Evolutionary conservation across 2,888 invertebrate genomes (phyloP), one percentile per base, ranked within the genome.

Genomic region (Keiferia lycopersicella): DNA sequence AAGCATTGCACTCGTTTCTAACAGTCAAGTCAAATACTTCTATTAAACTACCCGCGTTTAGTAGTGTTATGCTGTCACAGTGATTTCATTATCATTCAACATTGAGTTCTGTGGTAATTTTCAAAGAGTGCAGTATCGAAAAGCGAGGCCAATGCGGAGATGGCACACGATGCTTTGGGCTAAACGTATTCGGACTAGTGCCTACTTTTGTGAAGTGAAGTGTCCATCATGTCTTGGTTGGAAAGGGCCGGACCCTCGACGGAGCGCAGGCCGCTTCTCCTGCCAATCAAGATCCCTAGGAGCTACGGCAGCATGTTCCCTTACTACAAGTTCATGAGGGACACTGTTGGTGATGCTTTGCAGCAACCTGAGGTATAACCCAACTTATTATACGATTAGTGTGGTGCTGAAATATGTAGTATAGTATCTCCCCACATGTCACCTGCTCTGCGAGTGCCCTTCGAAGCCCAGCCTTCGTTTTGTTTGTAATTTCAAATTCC

Each of bases 291-390:
- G 66, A 81, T 92, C 3, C 93, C 93, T 0, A 87, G 92, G 67
- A 93, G 92, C 72, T 94, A 94, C 79, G 94, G 94, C 53, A 93
- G 94, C 61, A 80, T 94, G 57, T 92, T 94, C 68, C 93, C 94
- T 0, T 94, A 94, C 77, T 94, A 93, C 80, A 92, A 93, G 73
- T 94, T 94, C 75, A 86, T 94, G 70, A 93, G 86, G 73, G 88
- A 91, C 65, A 86, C 92, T 11, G 78, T 84, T 34, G 84, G 81
- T 66, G 87, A 88, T 66, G 78, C 86, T 16, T 70, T 84, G 65
- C 76, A 75, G 65, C 76, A 75, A 48, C 79, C 77, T 71, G 88
- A 88, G 88, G 88, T 88, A 82, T 6, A 26, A 26, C 10, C 34
- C 34, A 34, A 34, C 8, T 4, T 34, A 8, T 4, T 10, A 34